These are phyloP conservation scores for Blastomussa wellsi DNA, from an alignment of 92 coral and sea anemone species.

Conservation along the genomic window DNA sequence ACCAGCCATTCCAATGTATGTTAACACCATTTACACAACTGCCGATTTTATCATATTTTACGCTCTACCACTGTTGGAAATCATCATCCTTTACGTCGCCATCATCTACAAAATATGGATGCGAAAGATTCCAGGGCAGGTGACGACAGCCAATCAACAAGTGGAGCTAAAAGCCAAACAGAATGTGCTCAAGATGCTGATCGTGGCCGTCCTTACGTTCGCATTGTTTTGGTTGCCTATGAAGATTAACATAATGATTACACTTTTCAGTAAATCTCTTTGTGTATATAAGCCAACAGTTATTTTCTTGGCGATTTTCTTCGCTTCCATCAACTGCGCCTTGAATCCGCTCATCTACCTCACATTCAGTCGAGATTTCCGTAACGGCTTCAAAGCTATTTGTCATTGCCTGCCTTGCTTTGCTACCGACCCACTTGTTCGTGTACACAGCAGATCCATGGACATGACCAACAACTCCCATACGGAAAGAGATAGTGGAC, in stretches of 20 bases:
- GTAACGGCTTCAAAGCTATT: conserved; percentile 29
- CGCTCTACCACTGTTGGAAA: conserved; percentile 54
- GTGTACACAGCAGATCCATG: conserved; percentile 16
- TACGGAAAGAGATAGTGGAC: background rate
- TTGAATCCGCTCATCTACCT: conserved; percentile 64
- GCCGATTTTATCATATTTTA: conserved; percentile 31
- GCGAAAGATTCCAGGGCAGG: conserved; percentile 59
- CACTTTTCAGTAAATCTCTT: background rate
- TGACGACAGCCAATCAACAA: conserved; percentile 46
- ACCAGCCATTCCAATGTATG: background rate
- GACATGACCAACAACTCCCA: background rate
- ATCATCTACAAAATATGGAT: conserved; percentile 55
- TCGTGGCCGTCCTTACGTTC: conserved; percentile 56
- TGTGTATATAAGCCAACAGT: conserved; percentile 8
- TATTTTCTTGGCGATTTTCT: conserved; percentile 29
- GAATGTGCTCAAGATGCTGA: conserved; percentile 62
- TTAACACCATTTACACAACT: conserved; percentile 30
- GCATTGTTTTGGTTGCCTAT: conserved; percentile 46
- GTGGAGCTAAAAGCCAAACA: conserved; percentile 49
- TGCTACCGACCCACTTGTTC: background rate
- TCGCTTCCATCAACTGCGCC: conserved; percentile 53
- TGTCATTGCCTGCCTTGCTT: conserved; percentile 2
- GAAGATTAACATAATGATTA: background rate
- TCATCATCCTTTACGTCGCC: conserved; percentile 53
- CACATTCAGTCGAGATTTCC: conserved; percentile 31